Evolutionary conservation across 1,140 invertebrate species (phyloP).

Genomic region (Capitella teleta): DNA sequence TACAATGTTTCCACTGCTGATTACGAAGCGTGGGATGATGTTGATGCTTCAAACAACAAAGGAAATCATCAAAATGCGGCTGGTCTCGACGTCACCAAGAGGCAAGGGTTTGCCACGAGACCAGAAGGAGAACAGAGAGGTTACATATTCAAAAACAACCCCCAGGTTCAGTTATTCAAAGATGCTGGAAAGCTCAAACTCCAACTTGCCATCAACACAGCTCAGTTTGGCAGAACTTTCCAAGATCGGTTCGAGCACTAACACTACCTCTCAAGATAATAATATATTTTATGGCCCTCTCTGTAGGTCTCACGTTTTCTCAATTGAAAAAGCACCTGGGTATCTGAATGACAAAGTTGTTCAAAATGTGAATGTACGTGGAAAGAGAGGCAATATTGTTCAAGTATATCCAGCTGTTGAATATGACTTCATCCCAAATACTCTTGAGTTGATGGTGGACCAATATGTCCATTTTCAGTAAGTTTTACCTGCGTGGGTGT

Average conservation of each 20-base stretch:
- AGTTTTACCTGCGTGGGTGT: neutral
- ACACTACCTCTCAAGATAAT: neutral
- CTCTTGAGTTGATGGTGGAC: slow-evolving; percentile 18
- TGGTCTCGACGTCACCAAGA: slow-evolving; percentile 19
- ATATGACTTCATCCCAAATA: slow-evolving; percentile 35
- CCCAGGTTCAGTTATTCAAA: slow-evolving; percentile 31
- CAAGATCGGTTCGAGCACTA: slow-evolving; percentile 24
- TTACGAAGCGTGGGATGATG: slow-evolving; percentile 29
- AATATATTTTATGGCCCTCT: neutral
- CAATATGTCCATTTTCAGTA: slow-evolving; percentile 38
- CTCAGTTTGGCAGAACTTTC: slow-evolving; percentile 37
- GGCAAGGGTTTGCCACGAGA: slow-evolving; percentile 19
- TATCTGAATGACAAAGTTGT: slow-evolving; percentile 16
- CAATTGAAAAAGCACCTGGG: slow-evolving; percentile 20
- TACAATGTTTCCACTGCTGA: slow-evolving; percentile 41
- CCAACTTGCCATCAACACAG: slow-evolving; percentile 33
- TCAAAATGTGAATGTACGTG: slow-evolving; percentile 33
- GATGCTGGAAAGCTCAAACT: slow-evolving; percentile 12
- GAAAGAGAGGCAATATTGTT: slow-evolving; percentile 40
- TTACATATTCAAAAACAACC: slow-evolving; percentile 35
- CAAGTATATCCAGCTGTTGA: slow-evolving; percentile 38
- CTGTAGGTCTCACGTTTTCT: slow-evolving; percentile 26
- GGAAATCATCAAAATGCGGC: slow-evolving; percentile 11
- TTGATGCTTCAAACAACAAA: slow-evolving; percentile 16
- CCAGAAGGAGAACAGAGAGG: slow-evolving; percentile 21